Evolutionary conservation across 1,140 invertebrate genomes (phyloP).

Genomic region (Gryon sp.): DNA sequence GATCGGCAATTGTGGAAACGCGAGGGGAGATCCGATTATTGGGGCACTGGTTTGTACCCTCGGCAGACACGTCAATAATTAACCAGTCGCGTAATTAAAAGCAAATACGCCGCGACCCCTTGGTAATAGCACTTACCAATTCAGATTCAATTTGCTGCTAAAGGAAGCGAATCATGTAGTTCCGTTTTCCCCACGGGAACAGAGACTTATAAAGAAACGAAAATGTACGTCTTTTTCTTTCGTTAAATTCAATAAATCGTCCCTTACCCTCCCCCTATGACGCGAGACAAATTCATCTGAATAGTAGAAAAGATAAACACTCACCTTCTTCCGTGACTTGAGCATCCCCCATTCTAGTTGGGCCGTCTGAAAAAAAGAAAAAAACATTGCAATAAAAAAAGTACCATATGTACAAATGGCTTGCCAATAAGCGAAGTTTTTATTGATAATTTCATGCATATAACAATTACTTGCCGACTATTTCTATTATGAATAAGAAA

Average conservation of each 20-base stretch:
- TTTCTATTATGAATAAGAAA: slow-evolving; percentile 41
- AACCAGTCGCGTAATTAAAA: slow-evolving; percentile 75
- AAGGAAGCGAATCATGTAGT: slow-evolving; percentile 21
- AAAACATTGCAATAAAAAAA: slow-evolving; percentile 50
- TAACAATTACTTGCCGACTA: slow-evolving; percentile 21
- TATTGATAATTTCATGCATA: slow-evolving; percentile 47
- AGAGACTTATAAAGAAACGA: slow-evolving; percentile 11
- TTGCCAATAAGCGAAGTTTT: slow-evolving; percentile 33
- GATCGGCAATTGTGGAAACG: too few relatives aligned
- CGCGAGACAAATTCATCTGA: slow-evolving; percentile 45
- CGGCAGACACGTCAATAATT: slow-evolving; percentile 73
- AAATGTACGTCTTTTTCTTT: slow-evolving; percentile 38
- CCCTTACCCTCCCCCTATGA: too few relatives aligned
- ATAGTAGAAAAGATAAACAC: slow-evolving; percentile 61
- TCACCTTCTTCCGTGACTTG: slow-evolving; percentile 81
- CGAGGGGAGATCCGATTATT: slow-evolving; percentile 49
- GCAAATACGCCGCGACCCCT: slow-evolving; percentile 70
- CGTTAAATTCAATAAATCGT: slow-evolving; percentile 22
- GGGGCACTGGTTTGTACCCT: slow-evolving; percentile 51
- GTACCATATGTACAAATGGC: slow-evolving; percentile 24
- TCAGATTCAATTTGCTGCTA: slow-evolving; percentile 55
- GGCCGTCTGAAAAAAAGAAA: slow-evolving; percentile 77
- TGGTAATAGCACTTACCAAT: slow-evolving; percentile 51
- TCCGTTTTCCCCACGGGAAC: slow-evolving; percentile 28
- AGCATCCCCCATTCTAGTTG: slow-evolving; percentile 78